A percentile compares a stretch with the other conserved stretches of the same genome.
Evolutionary conservation across 2,113 vertebrate genomes (phyloP).

Genomic region (Aphelocoma coerulescens): DNA sequence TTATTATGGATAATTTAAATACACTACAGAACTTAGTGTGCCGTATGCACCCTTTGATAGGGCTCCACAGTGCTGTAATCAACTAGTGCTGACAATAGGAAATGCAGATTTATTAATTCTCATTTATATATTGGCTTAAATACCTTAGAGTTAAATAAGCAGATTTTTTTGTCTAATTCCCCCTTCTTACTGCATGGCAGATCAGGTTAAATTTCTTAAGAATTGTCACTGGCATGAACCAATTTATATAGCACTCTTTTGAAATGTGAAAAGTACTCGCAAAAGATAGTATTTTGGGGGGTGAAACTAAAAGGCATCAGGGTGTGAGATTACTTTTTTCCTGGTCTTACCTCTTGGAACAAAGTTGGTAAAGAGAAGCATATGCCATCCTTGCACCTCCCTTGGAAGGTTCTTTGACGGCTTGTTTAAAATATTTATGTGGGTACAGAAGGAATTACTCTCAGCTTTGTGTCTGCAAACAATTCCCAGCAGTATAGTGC

Average conservation of each 20-base stretch:
- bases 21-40: slow-evolving; percentile 19
- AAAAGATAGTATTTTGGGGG: background rate
- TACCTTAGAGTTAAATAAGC: slow-evolving; percentile 24
- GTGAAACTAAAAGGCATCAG: background rate
- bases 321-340: background rate
- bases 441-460: slow-evolving; percentile 16
- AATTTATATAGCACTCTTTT: background rate
- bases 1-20: slow-evolving; percentile 48
- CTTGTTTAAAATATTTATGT: slow-evolving; percentile 33
- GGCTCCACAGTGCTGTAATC: slow-evolving; percentile 35
- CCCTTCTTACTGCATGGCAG: background rate
- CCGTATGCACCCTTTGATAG: background rate
- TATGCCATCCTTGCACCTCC: background rate
- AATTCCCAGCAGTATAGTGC: background rate
- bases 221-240: background rate
- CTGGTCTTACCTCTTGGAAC: background rate
- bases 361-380: background rate
- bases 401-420: background rate
- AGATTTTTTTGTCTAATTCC: slow-evolving; percentile 1
- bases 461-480: slow-evolving; percentile 30
- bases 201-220: slow-evolving; percentile 32
- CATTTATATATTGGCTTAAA: slow-evolving; percentile 42
- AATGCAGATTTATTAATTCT: slow-evolving; percentile 53
- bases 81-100: slow-evolving; percentile 35
- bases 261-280: background rate